A percentile compares a stretch with the other conserved stretches of the same genome.
These are phyloP conservation scores for Polydrusus cervinus DNA, from an alignment of 2,888 invertebrate genomes.

Conservation along the genomic window DNA sequence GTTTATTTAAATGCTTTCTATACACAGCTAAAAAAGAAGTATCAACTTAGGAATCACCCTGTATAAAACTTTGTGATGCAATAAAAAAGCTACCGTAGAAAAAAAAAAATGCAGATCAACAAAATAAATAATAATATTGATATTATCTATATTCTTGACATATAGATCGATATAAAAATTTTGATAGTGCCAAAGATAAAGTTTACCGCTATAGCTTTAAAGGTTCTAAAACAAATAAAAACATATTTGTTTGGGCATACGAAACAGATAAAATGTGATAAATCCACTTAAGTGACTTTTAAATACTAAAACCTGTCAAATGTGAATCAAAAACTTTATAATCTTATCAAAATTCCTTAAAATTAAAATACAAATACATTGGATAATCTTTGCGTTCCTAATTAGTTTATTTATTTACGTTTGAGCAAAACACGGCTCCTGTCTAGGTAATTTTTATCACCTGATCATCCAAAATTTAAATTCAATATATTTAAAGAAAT, in stretches of 20 bases:
- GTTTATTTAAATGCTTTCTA: too few species aligned
- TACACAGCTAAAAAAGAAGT: too few species aligned
- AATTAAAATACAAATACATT: constrained; percentile 16
- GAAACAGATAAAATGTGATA: constrained; percentile 6
- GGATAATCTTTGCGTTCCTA: neutral
- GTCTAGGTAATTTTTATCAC: too few species aligned
- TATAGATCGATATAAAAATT: neutral
- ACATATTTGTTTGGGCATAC: neutral
- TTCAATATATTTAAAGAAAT: too few species aligned
- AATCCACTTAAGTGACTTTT: constrained; percentile 8
- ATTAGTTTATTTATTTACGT: neutral
- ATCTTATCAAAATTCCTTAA: constrained; percentile 19
- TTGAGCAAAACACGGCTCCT: neutral
- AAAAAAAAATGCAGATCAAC: too few species aligned
- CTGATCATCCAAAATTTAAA: too few species aligned
- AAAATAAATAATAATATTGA: too few species aligned
- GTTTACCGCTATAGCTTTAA: neutral
- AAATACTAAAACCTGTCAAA: constrained; percentile 24
- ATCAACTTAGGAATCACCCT: too few species aligned
- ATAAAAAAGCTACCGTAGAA: too few species aligned
- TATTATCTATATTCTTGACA: too few species aligned
- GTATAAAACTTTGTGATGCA: too few species aligned
- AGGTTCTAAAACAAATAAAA: neutral
- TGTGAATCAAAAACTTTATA: constrained; percentile 9
- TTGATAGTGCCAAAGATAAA: neutral